Base-by-base conservation (phyloP, 2,797 vertebrate genomes). In the Amphiprion clarkii region DNA sequence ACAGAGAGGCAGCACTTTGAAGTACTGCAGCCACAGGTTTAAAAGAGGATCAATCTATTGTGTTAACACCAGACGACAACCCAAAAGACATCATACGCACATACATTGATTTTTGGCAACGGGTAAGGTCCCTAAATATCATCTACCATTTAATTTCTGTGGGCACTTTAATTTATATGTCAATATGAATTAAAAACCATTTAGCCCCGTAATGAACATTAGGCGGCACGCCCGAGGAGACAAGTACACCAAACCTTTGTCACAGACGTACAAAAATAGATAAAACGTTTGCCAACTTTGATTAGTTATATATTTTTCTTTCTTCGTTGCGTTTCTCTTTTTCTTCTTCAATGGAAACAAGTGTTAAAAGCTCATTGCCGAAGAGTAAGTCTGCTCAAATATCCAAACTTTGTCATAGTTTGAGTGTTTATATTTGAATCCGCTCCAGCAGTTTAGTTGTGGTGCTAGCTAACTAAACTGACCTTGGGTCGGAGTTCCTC, bases 1-100 rank as follows among this genome's bases (percentile, higher is more conserved):
- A 86, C 87, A 8, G 9, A n/a, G 29, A 21, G 27, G 48, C 19
- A 80, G 31, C 57, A 84, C 89, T 86, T 76, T 89, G 72, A 89
- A 90, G 87, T 77, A 82, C 66, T 57, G 67, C 11, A 87, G 76
- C 83, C 81, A 84, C 91, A 90, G 91, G 83, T 90, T 94, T 88
- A 76, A 88, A 87, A 79, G 67, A 70, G 84, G 87, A 93, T 92
- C 83, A 92, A 68, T 62, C 82, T 46, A 73, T 86, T 81, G 85
- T 92, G 64, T 85, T 78, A 62, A 68, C 65, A 79, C 23, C 62
- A 67, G 25, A 55, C 61, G 13, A 79, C 25, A 82, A 82, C 53
- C 5, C 67, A 71, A 31, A 61, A 58, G 16, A 69, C 23, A 68
- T 11, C 56, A 42, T 49, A 33, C 19, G 10, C 29, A 76, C 64